Base-by-base conservation (phyloP, 2,113 vertebrate species). In the Tragelaphus scriptus region DNA sequence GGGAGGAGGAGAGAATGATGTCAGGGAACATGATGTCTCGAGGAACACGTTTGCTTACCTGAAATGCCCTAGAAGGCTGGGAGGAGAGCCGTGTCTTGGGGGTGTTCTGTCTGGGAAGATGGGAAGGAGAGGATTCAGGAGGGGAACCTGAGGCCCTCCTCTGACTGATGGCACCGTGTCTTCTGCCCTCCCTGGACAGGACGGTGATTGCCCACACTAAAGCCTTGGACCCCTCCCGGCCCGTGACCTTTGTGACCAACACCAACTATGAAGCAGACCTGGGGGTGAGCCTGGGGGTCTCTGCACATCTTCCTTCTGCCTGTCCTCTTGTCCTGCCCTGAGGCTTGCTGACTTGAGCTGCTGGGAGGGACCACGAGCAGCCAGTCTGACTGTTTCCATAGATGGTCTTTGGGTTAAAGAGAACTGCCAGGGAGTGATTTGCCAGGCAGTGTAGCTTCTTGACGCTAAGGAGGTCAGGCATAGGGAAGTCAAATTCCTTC, bases 121-220 rank as follows among this genome's bases (percentile, higher is more conserved):
- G n/a, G 58, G 28, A 26, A n/a, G 28, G 63, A 59, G 71, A 61
- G 90, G 77, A 40, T 77, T 7, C 36, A 63, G 91, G 56, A 49
- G 15, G 23, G 75, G 36, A 3, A 1, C 9, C 11, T 10, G 14
- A 15, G 44, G 23, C 26, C 21, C 93, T 90, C 51, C 61, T 79
- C 17, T 0, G 3, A 44, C 91, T 97, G 95, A 90, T 32, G 5
- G 96, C 92, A 9, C 80, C 55, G 19, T 95, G 82, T 95, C 98
- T 98, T 98, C 97, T 98, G 94, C 98, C 81, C 68, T 51, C 80
- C 55, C 32, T 95, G 88, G 97, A 98, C 98, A 99, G 99, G 98
- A 99, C 99, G 5, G 75, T 99, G 98, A 99, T 99, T 93, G 80
- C 98, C 88, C 99, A 99, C 90, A 99, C 99, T 93, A 99, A 99